These are phyloP conservation scores for Morus bassanus DNA, from an alignment of 2,797 vertebrate species.

Conservation along the genomic window DNA sequence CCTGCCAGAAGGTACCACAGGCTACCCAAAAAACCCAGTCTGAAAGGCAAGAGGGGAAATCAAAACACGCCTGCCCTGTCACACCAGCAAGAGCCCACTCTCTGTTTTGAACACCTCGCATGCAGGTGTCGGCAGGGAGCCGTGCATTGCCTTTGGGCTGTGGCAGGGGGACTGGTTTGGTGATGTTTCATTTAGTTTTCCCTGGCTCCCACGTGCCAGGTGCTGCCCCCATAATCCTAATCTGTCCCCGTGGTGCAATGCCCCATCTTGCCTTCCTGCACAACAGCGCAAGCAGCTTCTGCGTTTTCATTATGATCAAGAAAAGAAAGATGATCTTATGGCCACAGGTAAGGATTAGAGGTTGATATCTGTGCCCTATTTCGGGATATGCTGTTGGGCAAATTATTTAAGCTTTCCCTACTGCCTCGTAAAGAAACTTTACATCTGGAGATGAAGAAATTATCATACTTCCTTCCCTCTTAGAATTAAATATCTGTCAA, in stretches of 20 bases:
- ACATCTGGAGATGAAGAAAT: background rate
- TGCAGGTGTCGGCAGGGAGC: background rate
- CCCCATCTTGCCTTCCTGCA: background rate
- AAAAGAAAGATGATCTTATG: background rate
- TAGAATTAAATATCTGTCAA: background rate
- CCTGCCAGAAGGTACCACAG: background rate
- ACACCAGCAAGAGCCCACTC: background rate
- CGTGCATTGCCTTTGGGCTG: background rate
- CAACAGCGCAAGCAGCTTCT: background rate
- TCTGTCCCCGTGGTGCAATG: background rate
- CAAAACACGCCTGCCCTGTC: background rate
- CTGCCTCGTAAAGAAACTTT: background rate
- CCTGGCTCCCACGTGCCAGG: background rate
- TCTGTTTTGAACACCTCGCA: background rate
- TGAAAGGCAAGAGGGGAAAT: background rate
- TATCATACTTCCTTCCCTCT: background rate
- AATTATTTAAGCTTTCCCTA: background rate
- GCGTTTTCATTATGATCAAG: background rate
- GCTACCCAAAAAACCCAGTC: background rate
- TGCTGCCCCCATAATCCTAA: slow-evolving; percentile 7
- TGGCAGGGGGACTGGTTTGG: background rate
- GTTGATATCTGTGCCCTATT: background rate
- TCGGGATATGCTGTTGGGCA: background rate
- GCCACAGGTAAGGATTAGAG: background rate
- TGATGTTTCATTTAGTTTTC: background rate